A percentile compares a stretch with the other conserved stretches of the same genome.
Evolutionary conservation across 2,797 vertebrate genomes (phyloP).

Genomic region (Dryobates pubescens): DNA sequence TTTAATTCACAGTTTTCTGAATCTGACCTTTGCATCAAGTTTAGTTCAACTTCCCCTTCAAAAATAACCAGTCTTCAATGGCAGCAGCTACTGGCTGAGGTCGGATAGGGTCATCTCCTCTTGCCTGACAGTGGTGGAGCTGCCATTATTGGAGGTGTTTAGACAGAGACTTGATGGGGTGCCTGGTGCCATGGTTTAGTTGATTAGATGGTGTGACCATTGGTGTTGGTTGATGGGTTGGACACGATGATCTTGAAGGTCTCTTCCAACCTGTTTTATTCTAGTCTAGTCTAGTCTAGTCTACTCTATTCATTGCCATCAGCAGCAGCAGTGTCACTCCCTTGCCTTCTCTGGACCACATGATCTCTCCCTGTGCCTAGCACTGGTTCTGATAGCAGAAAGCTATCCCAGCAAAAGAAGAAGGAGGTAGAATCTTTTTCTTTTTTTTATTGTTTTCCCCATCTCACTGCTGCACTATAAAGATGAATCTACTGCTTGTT

Average conservation of each 20-base stretch:
- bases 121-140: neutral
- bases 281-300: too few relatives aligned
- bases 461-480: neutral
- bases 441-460: neutral
- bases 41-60: neutral
- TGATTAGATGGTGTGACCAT: too few relatives aligned
- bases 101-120: neutral
- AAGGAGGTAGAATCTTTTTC: neutral
- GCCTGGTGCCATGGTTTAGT: too few relatives aligned
- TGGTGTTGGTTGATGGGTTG: too few relatives aligned
- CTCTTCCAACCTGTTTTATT: too few relatives aligned
- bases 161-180: too few relatives aligned
- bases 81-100: neutral
- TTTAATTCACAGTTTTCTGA: neutral
- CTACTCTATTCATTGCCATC: neutral
- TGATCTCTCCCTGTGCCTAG: neutral
- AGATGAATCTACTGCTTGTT: neutral
- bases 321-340: neutral
- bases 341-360: neutral
- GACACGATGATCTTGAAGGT: too few relatives aligned
- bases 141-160: too few relatives aligned
- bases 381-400: neutral
- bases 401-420: neutral
- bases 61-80: neutral
- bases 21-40: neutral